Percentiles rank a stretch among this genome's conserved stretches.
These are phyloP conservation scores for Toxostoma redivivum DNA, from an alignment of 2,113 vertebrate genomes.

Conservation along the genomic window DNA sequence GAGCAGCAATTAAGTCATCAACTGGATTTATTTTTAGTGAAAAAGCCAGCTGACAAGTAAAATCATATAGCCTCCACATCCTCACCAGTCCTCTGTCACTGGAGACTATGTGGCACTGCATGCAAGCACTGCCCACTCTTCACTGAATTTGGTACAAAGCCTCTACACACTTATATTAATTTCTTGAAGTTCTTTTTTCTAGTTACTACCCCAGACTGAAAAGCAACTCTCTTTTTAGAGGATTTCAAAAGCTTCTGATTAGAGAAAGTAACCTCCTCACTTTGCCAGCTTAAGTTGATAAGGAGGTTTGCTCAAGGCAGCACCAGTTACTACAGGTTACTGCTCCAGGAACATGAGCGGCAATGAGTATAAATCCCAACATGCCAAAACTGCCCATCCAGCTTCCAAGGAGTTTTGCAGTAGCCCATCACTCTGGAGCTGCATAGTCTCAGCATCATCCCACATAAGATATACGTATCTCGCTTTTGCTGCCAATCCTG, in stretches of 20 bases:
- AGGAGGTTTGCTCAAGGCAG: background rate
- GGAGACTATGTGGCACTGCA: rapidly evolving
- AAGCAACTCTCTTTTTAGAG: background rate
- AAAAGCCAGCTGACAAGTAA: background rate
- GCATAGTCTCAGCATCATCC: background rate
- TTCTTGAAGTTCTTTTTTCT: background rate
- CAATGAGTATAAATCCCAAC: rapidly evolving
- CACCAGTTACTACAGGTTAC: background rate
- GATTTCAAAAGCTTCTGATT: background rate
- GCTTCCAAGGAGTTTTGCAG: background rate
- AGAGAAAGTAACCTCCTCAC: background rate
- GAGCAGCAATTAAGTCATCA: background rate
- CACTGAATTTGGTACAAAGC: background rate
- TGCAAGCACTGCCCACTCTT: background rate
- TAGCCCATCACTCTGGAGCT: background rate
- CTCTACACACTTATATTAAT: background rate
- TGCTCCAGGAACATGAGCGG: background rate
- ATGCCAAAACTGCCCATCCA: background rate
- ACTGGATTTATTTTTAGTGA: background rate
- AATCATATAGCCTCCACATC: background rate
- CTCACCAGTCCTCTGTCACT: background rate
- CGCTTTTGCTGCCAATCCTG: background rate
- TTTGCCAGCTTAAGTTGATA: background rate
- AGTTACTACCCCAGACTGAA: background rate
- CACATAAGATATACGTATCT: background rate